Evolutionary conservation across 2,113 vertebrate species (phyloP).

Genomic region (Anolis sagrei): DNA sequence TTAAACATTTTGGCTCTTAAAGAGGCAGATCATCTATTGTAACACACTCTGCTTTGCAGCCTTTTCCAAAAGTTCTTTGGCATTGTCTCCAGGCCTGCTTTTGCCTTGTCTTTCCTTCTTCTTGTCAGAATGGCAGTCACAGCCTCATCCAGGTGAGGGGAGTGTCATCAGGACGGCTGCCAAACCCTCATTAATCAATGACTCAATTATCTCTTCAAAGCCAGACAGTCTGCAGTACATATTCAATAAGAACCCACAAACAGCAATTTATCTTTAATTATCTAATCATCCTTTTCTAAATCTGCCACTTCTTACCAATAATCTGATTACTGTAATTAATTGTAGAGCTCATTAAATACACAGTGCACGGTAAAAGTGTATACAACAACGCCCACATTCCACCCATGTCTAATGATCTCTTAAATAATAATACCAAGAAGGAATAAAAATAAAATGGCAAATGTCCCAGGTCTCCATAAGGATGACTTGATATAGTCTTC

Average conservation of each 20-base stretch:
- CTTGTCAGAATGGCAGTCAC: conserved; percentile 1
- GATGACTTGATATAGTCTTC: neutral
- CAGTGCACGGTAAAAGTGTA: conserved; percentile 1
- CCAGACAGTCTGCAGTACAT: conserved; percentile 13
- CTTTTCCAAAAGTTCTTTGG: neutral
- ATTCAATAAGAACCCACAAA: conserved; percentile 38
- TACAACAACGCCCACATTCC: conserved; percentile 22
- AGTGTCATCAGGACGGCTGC: neutral
- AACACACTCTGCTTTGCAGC: neutral
- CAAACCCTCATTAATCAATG: neutral
- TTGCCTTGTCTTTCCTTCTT: neutral
- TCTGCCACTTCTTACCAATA: conserved; percentile 45
- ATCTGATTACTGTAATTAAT: conserved; percentile 51
- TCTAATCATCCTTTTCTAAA: conserved; percentile 38
- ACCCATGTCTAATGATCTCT: conserved; percentile 16
- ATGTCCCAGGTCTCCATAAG: conserved; percentile 15
- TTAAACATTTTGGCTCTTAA: neutral
- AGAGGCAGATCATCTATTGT: neutral
- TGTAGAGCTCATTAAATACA: conserved; percentile 42
- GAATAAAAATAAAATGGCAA: conserved; percentile 16
- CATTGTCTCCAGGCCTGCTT: neutral
- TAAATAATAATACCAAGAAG: conserved; percentile 9
- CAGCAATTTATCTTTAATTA: conserved; percentile 48
- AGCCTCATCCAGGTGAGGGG: neutral
- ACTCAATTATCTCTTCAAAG: conserved; percentile 25